Base-by-base conservation (phyloP, 37 sponge, comb jelly and placozoan species). In the Lycopodina hypogea region DNA sequence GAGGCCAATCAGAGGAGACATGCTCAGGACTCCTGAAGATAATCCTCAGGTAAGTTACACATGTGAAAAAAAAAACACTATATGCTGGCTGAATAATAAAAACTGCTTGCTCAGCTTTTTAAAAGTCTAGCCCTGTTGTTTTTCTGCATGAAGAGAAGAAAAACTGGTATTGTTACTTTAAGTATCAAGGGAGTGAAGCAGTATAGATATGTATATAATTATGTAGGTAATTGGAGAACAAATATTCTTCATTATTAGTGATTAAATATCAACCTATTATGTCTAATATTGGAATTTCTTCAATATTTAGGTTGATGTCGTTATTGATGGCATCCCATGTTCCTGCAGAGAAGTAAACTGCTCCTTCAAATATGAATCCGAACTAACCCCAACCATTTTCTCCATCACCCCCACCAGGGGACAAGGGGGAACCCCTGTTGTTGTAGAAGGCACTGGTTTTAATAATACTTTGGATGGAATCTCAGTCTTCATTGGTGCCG, bases 221-320 rank as follows among this genome's bases (percentile, higher is more conserved):
- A n/a, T n/a, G n/a, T n/a, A n/a, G n/a, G n/a, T n/a, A n/a, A n/a
- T n/a, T n/a, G n/a, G n/a, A n/a, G n/a, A n/a, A n/a, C n/a, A n/a
- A n/a, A n/a, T n/a, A n/a, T n/a, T n/a, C n/a, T n/a, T n/a, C n/a
- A n/a, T n/a, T n/a, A n/a, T n/a, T n/a, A n/a, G n/a, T n/a, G n/a
- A n/a, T n/a, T n/a, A n/a, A n/a, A n/a, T n/a, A n/a, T n/a, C n/a
- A n/a, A n/a, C n/a, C n/a, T n/a, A n/a, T n/a, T n/a, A n/a, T n/a
- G n/a, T n/a, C n/a, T n/a, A n/a, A n/a, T n/a, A n/a, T n/a, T n/a
- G n/a, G n/a, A n/a, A n/a, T n/a, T n/a, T n/a, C n/a, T n/a, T n/a
- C n/a, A n/a, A n/a, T n/a, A n/a, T n/a, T n/a, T 60, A 91, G 92
- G 88, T 90, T 40, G 85, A 84, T 52, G 95, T 94, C 32, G 65